These are phyloP conservation scores for Tetrao urogallus DNA, from an alignment of 2,113 vertebrate genomes.

Conservation along the genomic window DNA sequence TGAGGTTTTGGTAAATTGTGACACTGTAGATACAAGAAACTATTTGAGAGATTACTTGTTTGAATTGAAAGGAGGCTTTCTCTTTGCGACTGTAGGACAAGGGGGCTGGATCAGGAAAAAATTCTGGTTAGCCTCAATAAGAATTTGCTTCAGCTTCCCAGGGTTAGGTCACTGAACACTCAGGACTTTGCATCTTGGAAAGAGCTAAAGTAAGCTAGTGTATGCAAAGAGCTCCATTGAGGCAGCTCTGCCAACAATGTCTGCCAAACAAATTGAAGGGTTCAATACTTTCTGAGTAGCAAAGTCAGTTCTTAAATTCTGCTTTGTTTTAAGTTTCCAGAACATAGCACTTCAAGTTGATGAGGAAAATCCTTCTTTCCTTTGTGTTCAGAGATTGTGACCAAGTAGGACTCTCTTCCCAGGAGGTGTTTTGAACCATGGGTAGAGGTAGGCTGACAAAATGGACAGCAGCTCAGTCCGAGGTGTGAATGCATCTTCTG, in stretches of 20 bases:
- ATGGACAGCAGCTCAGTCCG: neutral
- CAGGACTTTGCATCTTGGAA: no score
- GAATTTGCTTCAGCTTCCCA: neutral
- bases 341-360: neutral
- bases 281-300: neutral
- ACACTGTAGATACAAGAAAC: neutral
- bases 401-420: neutral
- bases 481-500: fast-evolving
- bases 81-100: fast-evolving
- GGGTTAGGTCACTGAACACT: neutral
- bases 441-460: neutral
- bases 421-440: fast-evolving
- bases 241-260: neutral
- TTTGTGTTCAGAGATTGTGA: neutral
- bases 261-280: neutral
- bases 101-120: neutral
- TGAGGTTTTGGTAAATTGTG: fast-evolving
- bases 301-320: neutral
- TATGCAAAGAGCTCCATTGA: fast-evolving
- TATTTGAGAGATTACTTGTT: fast-evolving
- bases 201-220: neutral
- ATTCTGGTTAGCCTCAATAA: neutral
- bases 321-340: fast-evolving
- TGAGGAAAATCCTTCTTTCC: neutral
- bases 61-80: neutral